Evolutionary conservation across 92 coral and sea anemone genomes (phyloP).

Genomic region (Phenganax marumi): DNA sequence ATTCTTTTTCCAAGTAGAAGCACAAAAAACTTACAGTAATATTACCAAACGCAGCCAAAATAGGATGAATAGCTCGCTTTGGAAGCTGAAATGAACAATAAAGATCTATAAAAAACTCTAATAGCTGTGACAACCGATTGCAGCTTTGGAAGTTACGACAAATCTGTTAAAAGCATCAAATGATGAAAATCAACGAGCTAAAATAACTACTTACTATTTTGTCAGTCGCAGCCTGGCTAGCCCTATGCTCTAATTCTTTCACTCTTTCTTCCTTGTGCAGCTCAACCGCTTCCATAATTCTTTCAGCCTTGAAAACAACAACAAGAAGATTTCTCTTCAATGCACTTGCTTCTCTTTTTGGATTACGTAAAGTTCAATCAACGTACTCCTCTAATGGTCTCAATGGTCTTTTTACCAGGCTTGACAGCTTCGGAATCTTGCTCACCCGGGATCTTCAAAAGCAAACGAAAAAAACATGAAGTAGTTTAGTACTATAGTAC

Average conservation of each 20-base stretch:
- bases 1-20: no score
- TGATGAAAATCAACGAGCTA: not conserved
- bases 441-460: slow-evolving; percentile 86
- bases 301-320: slow-evolving; percentile 69
- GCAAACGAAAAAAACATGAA: not conserved
- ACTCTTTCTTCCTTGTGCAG: slow-evolving; percentile 83
- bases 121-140: not conserved
- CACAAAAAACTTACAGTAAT: slow-evolving; percentile 64
- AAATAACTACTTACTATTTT: slow-evolving; percentile 4
- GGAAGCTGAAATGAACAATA: slow-evolving; percentile 42
- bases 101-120: not conserved
- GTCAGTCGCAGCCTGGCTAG: slow-evolving; percentile 50
- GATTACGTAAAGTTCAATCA: not conserved
- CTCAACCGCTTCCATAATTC: slow-evolving; percentile 89
- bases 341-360: not conserved
- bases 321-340: not conserved
- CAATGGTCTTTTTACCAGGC: slow-evolving; percentile 91
- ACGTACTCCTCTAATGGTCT: slow-evolving; percentile 88
- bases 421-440: slow-evolving; percentile 85
- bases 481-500: not conserved
- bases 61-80: slow-evolving; percentile 61
- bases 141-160: not conserved
- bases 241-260: slow-evolving; percentile 62
- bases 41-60: slow-evolving; percentile 78
- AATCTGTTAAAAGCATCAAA: not conserved